Evolutionary conservation across 2,888 invertebrate genomes (phyloP), one percentile per base, ranked within the genome.

Genomic region (Pediacus dermestoides): DNA sequence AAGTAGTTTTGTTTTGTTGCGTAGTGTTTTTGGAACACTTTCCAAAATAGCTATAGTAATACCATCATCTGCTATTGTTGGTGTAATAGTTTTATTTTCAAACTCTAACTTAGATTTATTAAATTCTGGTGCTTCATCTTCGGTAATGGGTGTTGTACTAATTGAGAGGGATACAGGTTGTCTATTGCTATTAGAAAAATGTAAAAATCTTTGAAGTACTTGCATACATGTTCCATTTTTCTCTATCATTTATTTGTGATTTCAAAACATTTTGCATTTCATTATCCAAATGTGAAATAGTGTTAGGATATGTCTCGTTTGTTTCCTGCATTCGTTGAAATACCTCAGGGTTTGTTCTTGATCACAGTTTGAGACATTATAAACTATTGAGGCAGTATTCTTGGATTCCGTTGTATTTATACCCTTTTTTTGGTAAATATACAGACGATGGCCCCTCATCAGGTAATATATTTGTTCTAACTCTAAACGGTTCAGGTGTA

Each of bases 401-500:
- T 18, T 18, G n/a, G 21, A 18, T 18, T 18, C 6, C n/a, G 6
- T 18, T n/a, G 6, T 18, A 18, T 18, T 18, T 18, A 18, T 18
- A 18, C 21, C n/a, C n/a, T 18, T 18, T 18, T 18, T 18, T 18
- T 7, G 21, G 21, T 7, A 18, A 7, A 18, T 18, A 18, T 18
- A 18, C 21, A 18, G 6, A 18, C n/a, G n/a, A 7, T n/a, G n/a
- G 21, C 21, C n/a, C n/a, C n/a, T 18, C 21, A 7, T 18, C 21
- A 18, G 21, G 21, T 18, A 7, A n/a, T n/a, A n/a, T n/a, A n/a
- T n/a, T n/a, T n/a, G n/a, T n/a, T n/a, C n/a, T n/a, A n/a, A n/a
- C n/a, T n/a, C n/a, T n/a, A n/a, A n/a, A 18, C 21, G 21, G 21
- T 18, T 18, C 21, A 18, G 21, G 21, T 18, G 21, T 18, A 7